A percentile compares a stretch with the other conserved stretches of the same genome.
Evolutionary conservation across 2,797 vertebrate species (phyloP).

Genomic region (Notamacropus eugenii): DNA sequence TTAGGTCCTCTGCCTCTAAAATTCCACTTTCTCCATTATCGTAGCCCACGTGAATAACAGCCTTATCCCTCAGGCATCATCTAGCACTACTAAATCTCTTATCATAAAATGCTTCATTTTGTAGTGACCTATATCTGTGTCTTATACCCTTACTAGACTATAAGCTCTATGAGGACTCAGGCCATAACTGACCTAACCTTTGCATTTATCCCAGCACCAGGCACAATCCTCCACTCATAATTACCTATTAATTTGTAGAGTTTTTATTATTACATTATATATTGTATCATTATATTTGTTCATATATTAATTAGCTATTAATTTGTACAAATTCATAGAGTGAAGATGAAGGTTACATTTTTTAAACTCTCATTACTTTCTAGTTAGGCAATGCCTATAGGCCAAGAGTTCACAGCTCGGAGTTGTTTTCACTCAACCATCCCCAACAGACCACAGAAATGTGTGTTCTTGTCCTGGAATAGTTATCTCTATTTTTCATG

Average conservation of each 20-base stretch:
- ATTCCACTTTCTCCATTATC: background rate
- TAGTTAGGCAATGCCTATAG: background rate
- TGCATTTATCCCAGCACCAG: background rate
- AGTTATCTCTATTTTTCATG: constrained; percentile 61
- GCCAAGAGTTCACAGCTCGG: constrained; percentile 36
- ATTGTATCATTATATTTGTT: too few relatives aligned
- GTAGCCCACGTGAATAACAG: background rate
- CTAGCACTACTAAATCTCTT: background rate
- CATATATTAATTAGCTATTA: background rate
- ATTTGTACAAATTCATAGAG: background rate
- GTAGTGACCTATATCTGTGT: background rate
- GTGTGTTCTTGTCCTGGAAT: constrained; percentile 62
- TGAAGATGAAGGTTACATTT: background rate
- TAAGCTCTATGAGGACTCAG: background rate
- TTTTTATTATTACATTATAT: too few relatives aligned
- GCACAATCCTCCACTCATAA: background rate
- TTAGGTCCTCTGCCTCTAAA: background rate
- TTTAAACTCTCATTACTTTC: constrained; percentile 15
- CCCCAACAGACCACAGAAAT: constrained; percentile 14
- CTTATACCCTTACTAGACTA: background rate
- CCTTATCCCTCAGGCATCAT: background rate
- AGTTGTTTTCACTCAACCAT: constrained; percentile 56
- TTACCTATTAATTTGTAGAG: background rate
- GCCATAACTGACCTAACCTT: background rate
- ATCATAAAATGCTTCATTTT: background rate